Evolutionary conservation across 2,113 vertebrate species (phyloP), one percentile per base, ranked within the genome.

Genomic region (Aspidoscelis tigris): DNA sequence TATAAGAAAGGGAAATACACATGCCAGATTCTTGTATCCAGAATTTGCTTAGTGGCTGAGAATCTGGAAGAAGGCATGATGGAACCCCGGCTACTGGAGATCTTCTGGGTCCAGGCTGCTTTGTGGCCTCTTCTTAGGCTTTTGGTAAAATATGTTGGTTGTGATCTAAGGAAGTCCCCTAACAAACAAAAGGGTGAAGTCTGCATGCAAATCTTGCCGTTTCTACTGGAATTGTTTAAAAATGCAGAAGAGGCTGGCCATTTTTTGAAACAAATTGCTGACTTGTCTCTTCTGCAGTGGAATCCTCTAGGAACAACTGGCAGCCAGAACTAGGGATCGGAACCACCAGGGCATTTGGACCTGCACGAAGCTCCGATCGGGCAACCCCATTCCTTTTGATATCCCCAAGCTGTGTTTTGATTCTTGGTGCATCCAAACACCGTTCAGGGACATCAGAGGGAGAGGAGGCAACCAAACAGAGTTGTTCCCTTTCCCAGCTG

Each of bases 81-180:
- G 68, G 39, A 70, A 5, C 44, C 14, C 43, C 26, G 10, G 43
- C n/a, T 53, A 44, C 18, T 22, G 50, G 66, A 33, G 80, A 26
- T 73, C 2, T 83, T 66, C 44, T 72, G 4, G 64, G 50, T 26
- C 11, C 55, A 16, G 65, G 22, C 7, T 44, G 55, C 0, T 0
- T 21, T 43, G n/a, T 22, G 26, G 64, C 7, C 33, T 39, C 53
- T 0, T 0, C 44, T 0, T 76, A 20, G 64, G 2, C 26, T 74
- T 66, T 11, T n/a, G 71, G 58, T 18, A 70, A 41, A 44, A 72
- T 43, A 58, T 24, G 8, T 14, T 7, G 33, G 10, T 2, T 44
- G 6, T 66, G 58, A 66, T 33, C 26, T 26, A 44, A 21, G 41
- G 41, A n/a, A 47, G 41, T 12, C 24, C 5, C 12, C 55, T 3